Evolutionary conservation across 2,797 vertebrate genomes (phyloP).

Genomic region (Phaenicophaeus curvirostris): DNA sequence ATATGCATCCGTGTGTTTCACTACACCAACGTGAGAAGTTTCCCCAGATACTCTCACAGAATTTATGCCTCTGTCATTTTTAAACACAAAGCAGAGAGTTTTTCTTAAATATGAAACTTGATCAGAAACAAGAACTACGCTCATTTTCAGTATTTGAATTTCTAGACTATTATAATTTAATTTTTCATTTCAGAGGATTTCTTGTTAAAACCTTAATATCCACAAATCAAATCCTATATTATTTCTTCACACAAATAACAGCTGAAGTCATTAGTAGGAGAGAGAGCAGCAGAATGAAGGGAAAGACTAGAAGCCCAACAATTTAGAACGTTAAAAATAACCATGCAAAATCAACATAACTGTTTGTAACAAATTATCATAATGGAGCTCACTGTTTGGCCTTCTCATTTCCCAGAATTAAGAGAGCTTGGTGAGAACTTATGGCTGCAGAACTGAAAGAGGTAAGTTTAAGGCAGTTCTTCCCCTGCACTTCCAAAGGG

Average conservation of each 20-base stretch:
- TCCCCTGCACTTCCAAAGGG: neutral
- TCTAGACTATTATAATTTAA: neutral
- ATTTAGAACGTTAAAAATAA: neutral
- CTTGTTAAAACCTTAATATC: neutral
- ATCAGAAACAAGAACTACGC: neutral
- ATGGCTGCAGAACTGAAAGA: neutral
- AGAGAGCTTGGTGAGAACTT: neutral
- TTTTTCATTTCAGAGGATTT: neutral
- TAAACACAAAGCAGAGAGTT: neutral
- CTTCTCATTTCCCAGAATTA: neutral
- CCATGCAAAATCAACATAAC: neutral
- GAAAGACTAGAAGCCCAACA: neutral
- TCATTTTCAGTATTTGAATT: neutral
- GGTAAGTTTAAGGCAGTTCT: neutral
- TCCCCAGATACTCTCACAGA: neutral
- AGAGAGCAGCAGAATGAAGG: neutral
- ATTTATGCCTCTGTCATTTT: neutral
- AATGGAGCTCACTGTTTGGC: neutral
- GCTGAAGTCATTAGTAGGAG: neutral
- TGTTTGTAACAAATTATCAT: neutral
- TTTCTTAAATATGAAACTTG: neutral
- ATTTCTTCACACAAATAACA: neutral
- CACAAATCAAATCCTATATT: neutral
- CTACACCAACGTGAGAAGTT: neutral
- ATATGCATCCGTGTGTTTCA: neutral